These are phyloP conservation scores for Glaucopsyche alexis DNA, from an alignment of 2,888 invertebrate species.

Conservation along the genomic window DNA sequence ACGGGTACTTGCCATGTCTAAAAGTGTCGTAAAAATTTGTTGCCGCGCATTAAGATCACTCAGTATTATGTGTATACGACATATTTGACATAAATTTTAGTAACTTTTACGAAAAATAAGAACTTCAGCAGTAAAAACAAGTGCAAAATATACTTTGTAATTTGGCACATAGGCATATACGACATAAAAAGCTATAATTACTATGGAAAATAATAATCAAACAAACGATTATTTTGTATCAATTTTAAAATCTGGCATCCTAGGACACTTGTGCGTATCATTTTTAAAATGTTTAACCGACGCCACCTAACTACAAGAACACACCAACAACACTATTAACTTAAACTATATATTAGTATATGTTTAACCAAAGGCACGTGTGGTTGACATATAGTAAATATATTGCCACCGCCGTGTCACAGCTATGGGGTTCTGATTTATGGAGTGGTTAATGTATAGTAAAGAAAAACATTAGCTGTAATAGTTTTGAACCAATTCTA, in stretches of 20 bases:
- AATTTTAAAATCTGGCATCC: too few species aligned
- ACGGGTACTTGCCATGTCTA: not conserved
- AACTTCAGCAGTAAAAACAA: not conserved
- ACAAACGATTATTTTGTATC: too few species aligned
- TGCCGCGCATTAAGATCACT: not conserved
- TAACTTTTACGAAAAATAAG: not conserved
- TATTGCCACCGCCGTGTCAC: not conserved
- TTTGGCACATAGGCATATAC: too few species aligned
- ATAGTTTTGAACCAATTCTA: not conserved
- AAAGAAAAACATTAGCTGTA: not conserved
- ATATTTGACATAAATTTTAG: not conserved
- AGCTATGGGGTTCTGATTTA: conserved; percentile 14
- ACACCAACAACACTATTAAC: not conserved
- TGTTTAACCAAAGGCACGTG: not conserved
- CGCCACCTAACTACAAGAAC: too few species aligned
- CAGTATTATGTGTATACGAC: not conserved
- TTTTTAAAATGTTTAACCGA: too few species aligned
- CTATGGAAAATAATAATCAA: too few species aligned
- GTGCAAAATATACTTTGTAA: not conserved
- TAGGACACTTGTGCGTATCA: too few species aligned
- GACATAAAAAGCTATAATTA: too few species aligned
- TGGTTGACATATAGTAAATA: not conserved
- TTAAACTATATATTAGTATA: not conserved
- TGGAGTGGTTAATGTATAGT: conserved; percentile 9
- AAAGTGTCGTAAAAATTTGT: conserved; percentile 6